Conservation (phyloP, 2,113 vertebrate species). For the Malurus elegans region DNA sequence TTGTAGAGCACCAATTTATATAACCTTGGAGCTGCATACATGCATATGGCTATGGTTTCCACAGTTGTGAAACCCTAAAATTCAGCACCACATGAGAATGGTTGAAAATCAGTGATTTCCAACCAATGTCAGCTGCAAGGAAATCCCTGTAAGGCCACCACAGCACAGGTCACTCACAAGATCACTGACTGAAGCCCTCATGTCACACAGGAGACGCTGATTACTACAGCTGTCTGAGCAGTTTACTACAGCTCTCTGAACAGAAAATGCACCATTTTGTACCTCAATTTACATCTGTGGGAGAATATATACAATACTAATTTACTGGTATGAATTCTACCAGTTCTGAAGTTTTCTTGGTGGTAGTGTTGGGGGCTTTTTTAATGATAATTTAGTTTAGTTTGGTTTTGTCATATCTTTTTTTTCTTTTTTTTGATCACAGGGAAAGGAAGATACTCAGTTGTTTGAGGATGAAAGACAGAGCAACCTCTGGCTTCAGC, state of each 20-base stretch:
- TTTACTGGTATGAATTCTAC: neutral
- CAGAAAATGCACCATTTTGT: neutral
- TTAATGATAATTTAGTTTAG: neutral
- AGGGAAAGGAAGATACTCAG: neutral
- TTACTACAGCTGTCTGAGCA: neutral
- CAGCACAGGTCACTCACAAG: neutral
- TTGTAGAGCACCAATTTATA: neutral
- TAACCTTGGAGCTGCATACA: accelerated
- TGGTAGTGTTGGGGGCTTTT: neutral
- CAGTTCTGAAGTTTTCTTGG: neutral
- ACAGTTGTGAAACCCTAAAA: neutral
- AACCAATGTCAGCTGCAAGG: neutral
- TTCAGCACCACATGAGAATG: neutral
- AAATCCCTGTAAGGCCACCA: neutral
- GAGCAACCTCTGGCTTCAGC: neutral
- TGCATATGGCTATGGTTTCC: neutral
- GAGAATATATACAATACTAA: neutral
- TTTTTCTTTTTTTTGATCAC: neutral
- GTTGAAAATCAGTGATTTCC: neutral
- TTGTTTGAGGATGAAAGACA: neutral
- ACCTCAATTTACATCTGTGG: neutral
- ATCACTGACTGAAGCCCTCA: neutral
- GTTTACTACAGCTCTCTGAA: neutral
- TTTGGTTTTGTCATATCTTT: neutral
- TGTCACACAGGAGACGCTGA: accelerated